Percentiles rank a stretch among this genome's conserved stretches.
Conservation (phyloP, 2,797 vertebrate genomes). For the Periparus ater region DNA sequence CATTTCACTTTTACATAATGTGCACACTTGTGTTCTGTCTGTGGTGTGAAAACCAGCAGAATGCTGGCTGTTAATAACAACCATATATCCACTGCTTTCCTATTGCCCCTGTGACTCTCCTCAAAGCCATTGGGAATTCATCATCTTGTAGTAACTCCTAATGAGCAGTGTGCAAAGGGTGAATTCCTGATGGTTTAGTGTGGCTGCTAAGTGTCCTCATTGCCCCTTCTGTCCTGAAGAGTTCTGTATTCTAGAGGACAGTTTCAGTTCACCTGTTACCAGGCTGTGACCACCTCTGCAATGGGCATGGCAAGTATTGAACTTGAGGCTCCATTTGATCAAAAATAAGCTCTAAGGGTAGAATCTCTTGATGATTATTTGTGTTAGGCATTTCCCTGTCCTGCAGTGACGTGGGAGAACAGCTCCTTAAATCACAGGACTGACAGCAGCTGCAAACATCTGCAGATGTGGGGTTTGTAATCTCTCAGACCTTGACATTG, state of each 20-base stretch:
- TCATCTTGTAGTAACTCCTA: neutral
- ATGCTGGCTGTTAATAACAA: neutral
- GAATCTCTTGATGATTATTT: neutral
- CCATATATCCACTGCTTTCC: neutral
- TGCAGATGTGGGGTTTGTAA: neutral
- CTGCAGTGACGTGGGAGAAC: neutral
- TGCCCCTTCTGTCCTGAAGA: neutral
- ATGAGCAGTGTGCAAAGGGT: neutral
- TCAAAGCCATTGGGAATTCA: neutral
- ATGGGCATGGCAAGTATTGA: neutral
- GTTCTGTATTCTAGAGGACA: neutral
- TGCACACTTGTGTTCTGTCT: neutral
- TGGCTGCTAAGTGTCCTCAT: neutral
- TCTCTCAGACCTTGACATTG: neutral
- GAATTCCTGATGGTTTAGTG: neutral
- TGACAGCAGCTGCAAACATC: neutral
- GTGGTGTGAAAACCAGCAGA: neutral
- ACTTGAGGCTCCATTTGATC: neutral
- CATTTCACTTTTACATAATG: neutral
- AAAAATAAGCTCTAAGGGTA: neutral
- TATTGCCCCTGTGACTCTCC: neutral
- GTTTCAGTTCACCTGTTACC: neutral
- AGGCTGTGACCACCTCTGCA: neutral
- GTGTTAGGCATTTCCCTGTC: neutral
- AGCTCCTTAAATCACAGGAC: neutral